Evolutionary conservation across 2,113 vertebrate species (phyloP), one percentile per base, ranked within the genome.

Genomic region (Nymphicus hollandicus): DNA sequence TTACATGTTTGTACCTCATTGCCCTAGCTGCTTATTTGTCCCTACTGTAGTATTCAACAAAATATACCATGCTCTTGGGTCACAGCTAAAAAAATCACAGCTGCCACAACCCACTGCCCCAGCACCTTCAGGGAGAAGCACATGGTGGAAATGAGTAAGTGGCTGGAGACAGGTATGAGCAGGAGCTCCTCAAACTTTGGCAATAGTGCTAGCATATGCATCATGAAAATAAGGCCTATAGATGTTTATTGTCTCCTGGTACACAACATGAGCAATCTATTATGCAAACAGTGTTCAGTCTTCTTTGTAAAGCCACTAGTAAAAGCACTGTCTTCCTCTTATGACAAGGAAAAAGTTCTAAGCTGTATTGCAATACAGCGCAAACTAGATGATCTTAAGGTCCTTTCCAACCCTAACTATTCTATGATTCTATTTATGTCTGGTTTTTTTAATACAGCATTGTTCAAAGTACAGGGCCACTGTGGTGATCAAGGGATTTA

Each of bases 361-460:
- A n/a, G 28, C 7, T 74, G 3, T 20, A 31, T 10, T 29, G 19
- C 33, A 58, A 41, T 35, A 31, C 29, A 46, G 53, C 35, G 43
- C 3, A 50, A 76, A 49, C 46, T 44, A 56, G 46, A 43, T 41
- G 41, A 41, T 41, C 12, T 41, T 41, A 41, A 41, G 41, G 41
- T 41, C 41, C 41, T 41, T 41, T 41, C 41, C 13, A 41, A 41
- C 41, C 41, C 41, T 41, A 41, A 41, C 41, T 41, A 41, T 41
- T 41, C 41, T 41, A 41, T 41, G 41, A 41, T 41, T 41, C 33
- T 28, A 37, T 1, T 10, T 44, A 44, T 15, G 44, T 44, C 17
- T 44, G 5, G 0, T 1, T 22, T 41, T 82, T 56, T 55, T 39
- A 71, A 16, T n/a, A 53, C 11, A 60, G 4, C 5, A 6, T 5